Percentiles rank a stretch among this genome's conserved stretches.
phyloP scores from a whole-genome alignment of 2,888 invertebrate species.

The Eumerus sabulonum region DNA sequence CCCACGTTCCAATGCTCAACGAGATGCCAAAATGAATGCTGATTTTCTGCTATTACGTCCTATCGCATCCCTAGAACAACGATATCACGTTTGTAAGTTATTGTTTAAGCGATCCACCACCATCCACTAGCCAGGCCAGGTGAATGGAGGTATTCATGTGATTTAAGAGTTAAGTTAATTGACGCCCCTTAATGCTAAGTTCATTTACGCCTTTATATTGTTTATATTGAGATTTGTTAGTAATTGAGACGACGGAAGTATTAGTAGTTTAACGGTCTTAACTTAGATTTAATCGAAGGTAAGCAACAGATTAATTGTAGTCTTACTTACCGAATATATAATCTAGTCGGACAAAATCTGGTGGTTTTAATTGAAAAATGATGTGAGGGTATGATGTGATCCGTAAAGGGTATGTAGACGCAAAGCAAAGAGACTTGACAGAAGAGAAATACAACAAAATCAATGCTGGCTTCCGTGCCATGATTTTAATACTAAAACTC shows the following conservation, averaged over 20 bases:
- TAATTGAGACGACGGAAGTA: slow-evolving; percentile 50
- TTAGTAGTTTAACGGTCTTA: slow-evolving; percentile 19
- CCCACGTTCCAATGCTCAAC: slow-evolving; percentile 37
- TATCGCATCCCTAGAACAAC: slow-evolving; percentile 39
- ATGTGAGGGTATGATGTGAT: no score
- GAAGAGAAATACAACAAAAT: no score
- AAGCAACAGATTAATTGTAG: slow-evolving; percentile 20
- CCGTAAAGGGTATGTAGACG: no score
- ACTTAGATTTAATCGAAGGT: slow-evolving; percentile 20
- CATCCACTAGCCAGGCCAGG: no score
- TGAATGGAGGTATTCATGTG: slow-evolving; percentile 31
- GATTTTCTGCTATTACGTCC: slow-evolving; percentile 36
- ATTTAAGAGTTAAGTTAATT: slow-evolving; percentile 60
- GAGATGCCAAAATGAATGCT: slow-evolving; percentile 62
- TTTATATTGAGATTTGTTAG: slow-evolving; percentile 50
- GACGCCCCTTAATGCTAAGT: slow-evolving; percentile 14
- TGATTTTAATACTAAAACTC: no score
- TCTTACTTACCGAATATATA: slow-evolving; percentile 1
- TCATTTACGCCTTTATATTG: slow-evolving; percentile 46
- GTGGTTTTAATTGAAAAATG: neutral
- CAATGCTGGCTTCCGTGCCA: no score
- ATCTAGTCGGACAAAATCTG: no score
- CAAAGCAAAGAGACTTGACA: no score
- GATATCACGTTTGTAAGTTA: slow-evolving; percentile 45
- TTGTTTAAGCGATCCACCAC: no score